Evolutionary conservation across 2,888 invertebrate species (phyloP).

Genomic region (Cloeon dipterum): DNA sequence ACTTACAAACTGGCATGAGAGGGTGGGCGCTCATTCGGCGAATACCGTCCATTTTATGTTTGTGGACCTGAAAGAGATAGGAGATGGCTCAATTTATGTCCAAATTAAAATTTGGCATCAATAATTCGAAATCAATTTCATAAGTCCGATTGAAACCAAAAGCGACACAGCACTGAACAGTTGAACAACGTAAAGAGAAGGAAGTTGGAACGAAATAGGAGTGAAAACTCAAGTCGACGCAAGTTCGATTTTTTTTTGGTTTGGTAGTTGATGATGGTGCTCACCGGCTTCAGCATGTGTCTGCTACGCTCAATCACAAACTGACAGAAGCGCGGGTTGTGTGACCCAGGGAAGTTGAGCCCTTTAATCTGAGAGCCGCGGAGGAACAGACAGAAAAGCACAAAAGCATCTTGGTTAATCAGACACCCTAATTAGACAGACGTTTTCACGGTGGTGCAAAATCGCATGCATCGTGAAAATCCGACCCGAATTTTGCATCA

Average conservation of each 20-base stretch:
- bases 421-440: conserved; percentile 5
- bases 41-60: conserved; percentile 85
- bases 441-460: neutral
- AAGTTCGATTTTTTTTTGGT: no score
- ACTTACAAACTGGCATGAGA: conserved; percentile 84
- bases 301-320: conserved; percentile 92
- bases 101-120: no score
- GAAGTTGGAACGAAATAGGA: conserved; percentile 2
- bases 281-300: conserved; percentile 92
- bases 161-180: no score
- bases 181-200: no score
- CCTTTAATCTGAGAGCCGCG: conserved; percentile 58
- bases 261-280: conserved; percentile 14
- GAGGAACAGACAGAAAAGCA: conserved; percentile 7
- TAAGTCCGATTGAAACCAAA: no score
- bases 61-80: conserved; percentile 86
- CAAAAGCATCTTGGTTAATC: conserved; percentile 9
- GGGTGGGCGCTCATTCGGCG: conserved; percentile 93
- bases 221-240: conserved; percentile 3
- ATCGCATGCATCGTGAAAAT: neutral
- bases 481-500: neutral
- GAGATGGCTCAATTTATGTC: no score
- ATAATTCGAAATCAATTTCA: no score
- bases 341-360: conserved; percentile 87
- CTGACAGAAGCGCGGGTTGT: conserved; percentile 85